Evolutionary conservation across 2,113 vertebrate genomes (phyloP).

Genomic region (Copsychus sechellarum): DNA sequence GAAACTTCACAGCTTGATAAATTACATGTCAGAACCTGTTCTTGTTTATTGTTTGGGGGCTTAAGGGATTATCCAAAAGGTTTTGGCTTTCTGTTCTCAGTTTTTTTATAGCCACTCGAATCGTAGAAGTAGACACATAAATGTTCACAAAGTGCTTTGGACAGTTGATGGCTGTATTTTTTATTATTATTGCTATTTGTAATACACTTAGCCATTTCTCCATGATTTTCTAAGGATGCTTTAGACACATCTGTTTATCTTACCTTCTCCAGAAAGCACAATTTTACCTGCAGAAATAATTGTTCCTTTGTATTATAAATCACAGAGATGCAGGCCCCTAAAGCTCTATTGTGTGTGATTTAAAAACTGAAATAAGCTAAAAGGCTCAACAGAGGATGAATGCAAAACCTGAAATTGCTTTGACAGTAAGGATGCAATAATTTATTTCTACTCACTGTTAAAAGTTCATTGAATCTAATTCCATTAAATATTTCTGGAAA

Average conservation of each 20-base stretch:
- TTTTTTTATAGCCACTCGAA: slow-evolving; percentile 13
- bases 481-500: neutral
- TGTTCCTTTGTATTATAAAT: slow-evolving; percentile 62
- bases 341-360: slow-evolving; percentile 60
- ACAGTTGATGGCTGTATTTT: slow-evolving; percentile 43
- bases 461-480: slow-evolving; percentile 5
- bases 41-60: slow-evolving; percentile 43
- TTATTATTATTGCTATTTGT: slow-evolving; percentile 49
- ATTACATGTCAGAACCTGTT: slow-evolving; percentile 46
- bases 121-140: neutral
- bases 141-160: neutral
- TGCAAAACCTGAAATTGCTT: slow-evolving; percentile 47
- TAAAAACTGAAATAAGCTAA: slow-evolving; percentile 58
- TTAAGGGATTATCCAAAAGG: slow-evolving; percentile 50
- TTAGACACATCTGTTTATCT: slow-evolving; percentile 59
- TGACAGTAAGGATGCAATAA: slow-evolving; percentile 57
- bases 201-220: slow-evolving; percentile 27
- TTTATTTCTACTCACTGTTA: slow-evolving; percentile 54
- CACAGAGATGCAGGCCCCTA: slow-evolving; percentile 23
- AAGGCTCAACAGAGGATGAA: slow-evolving; percentile 39
- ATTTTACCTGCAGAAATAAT: slow-evolving; percentile 59
- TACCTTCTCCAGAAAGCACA: slow-evolving; percentile 50
- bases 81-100: slow-evolving; percentile 9
- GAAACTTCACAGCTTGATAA: slow-evolving; percentile 57
- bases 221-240: slow-evolving; percentile 30